Evolutionary conservation across 2,113 vertebrate species (phyloP).

Genomic region (Macroglossus sobrinus): DNA sequence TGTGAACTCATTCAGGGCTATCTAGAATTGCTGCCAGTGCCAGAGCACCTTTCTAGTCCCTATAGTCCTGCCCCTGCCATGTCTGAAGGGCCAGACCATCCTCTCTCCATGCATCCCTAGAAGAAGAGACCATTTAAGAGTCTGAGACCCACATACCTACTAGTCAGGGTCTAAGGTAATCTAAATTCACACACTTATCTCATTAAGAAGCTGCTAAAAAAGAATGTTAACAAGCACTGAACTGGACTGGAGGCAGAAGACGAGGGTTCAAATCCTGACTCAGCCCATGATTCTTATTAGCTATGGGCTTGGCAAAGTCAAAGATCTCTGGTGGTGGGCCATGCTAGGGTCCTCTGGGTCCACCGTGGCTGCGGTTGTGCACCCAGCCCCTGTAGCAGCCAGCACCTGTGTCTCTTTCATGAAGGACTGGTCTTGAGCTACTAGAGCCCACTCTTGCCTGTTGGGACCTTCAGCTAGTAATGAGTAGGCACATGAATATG

Average conservation of each 20-base stretch:
- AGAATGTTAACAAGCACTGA: background rate
- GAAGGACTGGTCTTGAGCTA: background rate
- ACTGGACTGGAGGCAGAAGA: background rate
- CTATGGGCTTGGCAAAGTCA: background rate
- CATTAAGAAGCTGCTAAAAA: background rate
- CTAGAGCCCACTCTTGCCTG: background rate
- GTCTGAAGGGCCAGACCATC: background rate
- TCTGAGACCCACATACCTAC: no score
- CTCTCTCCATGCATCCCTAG: background rate
- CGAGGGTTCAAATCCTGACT: background rate
- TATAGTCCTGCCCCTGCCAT: background rate
- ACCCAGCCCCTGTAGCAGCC: accelerated
- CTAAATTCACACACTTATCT: background rate
- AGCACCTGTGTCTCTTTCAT: background rate
- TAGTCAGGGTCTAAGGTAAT: background rate
- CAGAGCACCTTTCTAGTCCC: background rate
- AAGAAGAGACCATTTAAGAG: background rate
- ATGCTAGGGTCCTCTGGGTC: background rate
- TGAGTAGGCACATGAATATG: background rate
- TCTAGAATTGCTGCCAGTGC: background rate
- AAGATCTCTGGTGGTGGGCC: background rate
- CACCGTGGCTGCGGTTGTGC: accelerated
- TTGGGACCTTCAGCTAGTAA: background rate
- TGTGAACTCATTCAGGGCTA: accelerated
- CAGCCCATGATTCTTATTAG: background rate